Evolutionary conservation across 2,797 vertebrate genomes (phyloP), one percentile per base, ranked within the genome.

Genomic region (Calcarius lapponicus): DNA sequence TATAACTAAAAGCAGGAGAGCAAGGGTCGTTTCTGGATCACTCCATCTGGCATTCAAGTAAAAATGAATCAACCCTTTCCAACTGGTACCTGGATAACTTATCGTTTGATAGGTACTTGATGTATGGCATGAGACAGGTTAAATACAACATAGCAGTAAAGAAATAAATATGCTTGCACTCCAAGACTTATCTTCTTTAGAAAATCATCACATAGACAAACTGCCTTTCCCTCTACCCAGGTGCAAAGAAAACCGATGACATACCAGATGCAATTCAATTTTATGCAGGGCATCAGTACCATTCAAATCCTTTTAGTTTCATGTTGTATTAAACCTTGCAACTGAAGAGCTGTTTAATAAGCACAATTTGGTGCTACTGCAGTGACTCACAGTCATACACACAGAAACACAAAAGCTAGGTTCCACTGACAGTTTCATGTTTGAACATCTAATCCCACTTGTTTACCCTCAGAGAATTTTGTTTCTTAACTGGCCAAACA

Each of bases 291-390:
- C 28, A 88, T 31, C 53, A 80, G 50, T 57, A 65, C 21, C 42
- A 74, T n/a, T 91, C 78, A 50, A 80, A 82, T 42, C 61, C 53
- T 91, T 76, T 61, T n/a, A 15, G 25, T 42, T 76, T 48, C 64
- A 31, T 6, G 18, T 25, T 61, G 7, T 40, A 93, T 91, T 71
- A 71, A 87, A 80, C 21, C 45, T 36, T 61, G 60, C 53, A 82
- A 47, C 28, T 85, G 57, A 73, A 92, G 72, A 90, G 71, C 24
- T 78, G 26, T 64, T 87, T 87, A 76, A 53, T 67, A 82, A 85
- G 57, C 60, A 81, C 34, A 62, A 7, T 71, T 80, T 43, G n/a
- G 47, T 64, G 53, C 67, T 70, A 70, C 34, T 24, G 17, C 38
- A 91, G 67, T 67, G 69, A 71, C 53, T 76, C 56, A 72, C 31